Conservation (phyloP, 2,797 vertebrate genomes). For the Phrynocephalus guinanensis region DNA sequence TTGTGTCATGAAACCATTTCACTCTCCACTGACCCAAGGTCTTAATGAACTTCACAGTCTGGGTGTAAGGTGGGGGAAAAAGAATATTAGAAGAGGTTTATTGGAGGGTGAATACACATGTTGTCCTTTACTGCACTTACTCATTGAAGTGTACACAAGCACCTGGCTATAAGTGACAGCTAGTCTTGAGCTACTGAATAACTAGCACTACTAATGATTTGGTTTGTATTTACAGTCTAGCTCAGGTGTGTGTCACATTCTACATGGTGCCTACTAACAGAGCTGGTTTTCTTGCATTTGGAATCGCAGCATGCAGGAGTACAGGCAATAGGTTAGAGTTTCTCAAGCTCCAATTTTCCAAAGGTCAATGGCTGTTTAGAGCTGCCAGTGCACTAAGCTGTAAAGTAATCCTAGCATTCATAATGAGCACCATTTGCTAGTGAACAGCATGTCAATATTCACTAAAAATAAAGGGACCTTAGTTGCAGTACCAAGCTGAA, state of each 20-base stretch:
- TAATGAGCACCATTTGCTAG: conserved; percentile 65
- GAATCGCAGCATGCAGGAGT: conserved; percentile 36
- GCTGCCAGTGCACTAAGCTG: conserved; percentile 36
- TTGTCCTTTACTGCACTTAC: conserved; percentile 18
- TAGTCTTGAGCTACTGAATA: not conserved
- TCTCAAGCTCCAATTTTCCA: conserved; percentile 53
- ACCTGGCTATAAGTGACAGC: not conserved
- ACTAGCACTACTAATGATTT: conserved; percentile 1
- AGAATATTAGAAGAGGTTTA: conserved; percentile 15
- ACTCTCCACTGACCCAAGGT: not conserved
- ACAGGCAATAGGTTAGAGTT: conserved; percentile 9
- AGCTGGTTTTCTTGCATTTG: conserved; percentile 42
- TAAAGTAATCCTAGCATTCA: conserved; percentile 40
- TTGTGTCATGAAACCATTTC: conserved; percentile 5
- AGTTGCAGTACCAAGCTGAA: conserved; percentile 26
- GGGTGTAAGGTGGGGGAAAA: not conserved
- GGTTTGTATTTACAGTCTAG: conserved; percentile 21
- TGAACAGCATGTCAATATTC: conserved; percentile 45
- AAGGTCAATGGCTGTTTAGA: conserved; percentile 52
- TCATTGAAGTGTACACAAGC: not conserved
- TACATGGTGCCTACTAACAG: not conserved
- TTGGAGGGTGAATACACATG: not conserved
- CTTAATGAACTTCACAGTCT: conserved; percentile 2
- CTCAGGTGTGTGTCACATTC: not conserved
- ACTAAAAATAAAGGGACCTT: conserved; percentile 46